Conservation (phyloP, 2,888 invertebrate species). For the Cotesia congregata region DNA sequence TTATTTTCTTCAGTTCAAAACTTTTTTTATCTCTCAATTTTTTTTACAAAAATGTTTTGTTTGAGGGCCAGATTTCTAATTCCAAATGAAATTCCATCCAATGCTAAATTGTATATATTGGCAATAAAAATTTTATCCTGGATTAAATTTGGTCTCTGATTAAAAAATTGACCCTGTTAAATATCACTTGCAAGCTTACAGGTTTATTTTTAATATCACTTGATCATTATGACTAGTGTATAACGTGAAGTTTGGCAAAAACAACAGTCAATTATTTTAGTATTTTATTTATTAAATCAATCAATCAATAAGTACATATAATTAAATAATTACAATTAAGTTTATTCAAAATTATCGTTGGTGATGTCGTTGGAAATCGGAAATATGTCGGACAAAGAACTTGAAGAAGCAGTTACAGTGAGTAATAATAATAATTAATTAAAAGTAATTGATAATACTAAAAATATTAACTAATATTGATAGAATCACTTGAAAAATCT, state of each 20-base stretch:
- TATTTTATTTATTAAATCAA: slow-evolving; percentile 5
- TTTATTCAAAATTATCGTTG: slow-evolving; percentile 15
- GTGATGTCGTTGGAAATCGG: slow-evolving; percentile 24
- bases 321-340: neutral
- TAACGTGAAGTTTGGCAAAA: slow-evolving; percentile 18
- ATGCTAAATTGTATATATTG: too few species aligned
- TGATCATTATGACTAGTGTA: neutral
- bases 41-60: too few species aligned
- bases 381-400: slow-evolving; percentile 36
- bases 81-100: too few species aligned
- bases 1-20: too few species aligned
- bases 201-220: too few species aligned
- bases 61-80: too few species aligned
- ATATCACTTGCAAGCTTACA: too few species aligned
- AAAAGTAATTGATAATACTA: neutral
- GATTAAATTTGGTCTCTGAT: too few species aligned
- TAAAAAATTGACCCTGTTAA: too few species aligned
- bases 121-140: too few species aligned
- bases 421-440: neutral
- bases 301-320: neutral
- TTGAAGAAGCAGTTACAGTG: slow-evolving; percentile 36
- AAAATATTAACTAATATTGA: neutral
- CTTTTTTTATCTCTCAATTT: too few species aligned
- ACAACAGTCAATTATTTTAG: slow-evolving; percentile 16
- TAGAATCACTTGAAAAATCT: slow-evolving; percentile 34